Percentiles rank a stretch among this genome's conserved stretches.
Evolutionary conservation across 2,797 vertebrate species (phyloP).

Genomic region (Clamator glandarius): DNA sequence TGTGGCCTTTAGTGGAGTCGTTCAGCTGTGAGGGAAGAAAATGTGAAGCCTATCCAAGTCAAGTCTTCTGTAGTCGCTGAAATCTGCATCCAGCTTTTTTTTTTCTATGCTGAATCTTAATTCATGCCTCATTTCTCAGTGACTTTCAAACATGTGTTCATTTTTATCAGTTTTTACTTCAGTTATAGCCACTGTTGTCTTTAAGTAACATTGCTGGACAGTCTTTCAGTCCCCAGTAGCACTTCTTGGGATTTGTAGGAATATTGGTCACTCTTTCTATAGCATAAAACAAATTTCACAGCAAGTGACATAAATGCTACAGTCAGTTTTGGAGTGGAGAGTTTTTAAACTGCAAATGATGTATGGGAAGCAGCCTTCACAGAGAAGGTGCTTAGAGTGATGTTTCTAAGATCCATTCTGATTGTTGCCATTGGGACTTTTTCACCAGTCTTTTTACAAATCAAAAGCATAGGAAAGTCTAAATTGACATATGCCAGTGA

Average conservation of each 20-base stretch:
- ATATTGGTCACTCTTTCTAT: background rate
- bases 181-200: background rate
- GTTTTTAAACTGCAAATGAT: background rate
- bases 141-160: background rate
- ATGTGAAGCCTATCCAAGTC: background rate
- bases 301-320: background rate
- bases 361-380: background rate
- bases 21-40: background rate
- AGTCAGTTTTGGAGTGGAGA: background rate
- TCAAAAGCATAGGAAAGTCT: background rate
- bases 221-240: background rate
- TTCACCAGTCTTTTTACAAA: background rate
- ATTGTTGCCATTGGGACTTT: background rate
- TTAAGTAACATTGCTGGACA: background rate
- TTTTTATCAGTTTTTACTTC: background rate
- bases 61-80: background rate
- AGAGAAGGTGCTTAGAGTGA: background rate
- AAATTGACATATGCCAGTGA: background rate
- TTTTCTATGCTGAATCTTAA: background rate
- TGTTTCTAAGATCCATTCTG: background rate
- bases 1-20: background rate
- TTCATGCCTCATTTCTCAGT: background rate
- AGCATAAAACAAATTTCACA: background rate
- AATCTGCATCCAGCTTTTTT: background rate
- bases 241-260: background rate